phyloP scores from a whole-genome alignment of 2,888 invertebrate species.

The Parapristionchus giblindavisi region DNA sequence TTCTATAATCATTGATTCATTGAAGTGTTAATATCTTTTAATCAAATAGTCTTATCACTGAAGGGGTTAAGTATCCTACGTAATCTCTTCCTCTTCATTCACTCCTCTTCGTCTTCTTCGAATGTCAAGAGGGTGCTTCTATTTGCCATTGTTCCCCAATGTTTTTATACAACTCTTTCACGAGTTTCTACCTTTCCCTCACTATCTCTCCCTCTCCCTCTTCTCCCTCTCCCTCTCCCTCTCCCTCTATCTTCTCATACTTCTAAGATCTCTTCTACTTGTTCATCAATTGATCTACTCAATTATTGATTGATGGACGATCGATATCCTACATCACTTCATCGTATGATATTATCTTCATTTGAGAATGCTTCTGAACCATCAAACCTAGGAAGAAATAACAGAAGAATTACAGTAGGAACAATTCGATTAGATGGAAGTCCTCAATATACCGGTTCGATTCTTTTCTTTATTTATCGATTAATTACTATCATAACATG shows the following conservation, averaged over 20 bases:
- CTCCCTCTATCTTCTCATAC: conserved; percentile 1
- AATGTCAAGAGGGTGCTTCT: too few relatives aligned
- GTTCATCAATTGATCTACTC: not conserved
- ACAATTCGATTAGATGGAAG: conserved; percentile 3
- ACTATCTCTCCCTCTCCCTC: not conserved
- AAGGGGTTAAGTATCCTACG: conserved; percentile 9
- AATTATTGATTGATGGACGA: not conserved
- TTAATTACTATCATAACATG: not conserved
- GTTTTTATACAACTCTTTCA: conserved; percentile 27
- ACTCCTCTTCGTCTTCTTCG: conserved; percentile 1
- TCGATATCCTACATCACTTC: conserved; percentile 7
- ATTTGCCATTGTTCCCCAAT: conserved; percentile 26
- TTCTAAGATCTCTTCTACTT: not conserved
- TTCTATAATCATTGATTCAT: not conserved
- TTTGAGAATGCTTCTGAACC: conserved; percentile 33
- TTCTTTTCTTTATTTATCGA: not conserved
- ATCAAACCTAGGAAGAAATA: not conserved
- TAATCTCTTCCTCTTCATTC: not conserved
- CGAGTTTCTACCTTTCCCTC: too few relatives aligned
- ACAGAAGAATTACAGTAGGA: conserved; percentile 28
- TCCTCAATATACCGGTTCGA: not conserved
- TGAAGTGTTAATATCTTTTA: too few relatives aligned
- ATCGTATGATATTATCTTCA: conserved; percentile 17
- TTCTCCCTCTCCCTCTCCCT: conserved; percentile 2
- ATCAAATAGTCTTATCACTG: too few relatives aligned